Conservation (phyloP, 2,797 vertebrate species). For the Sebastes oblongus region DNA sequence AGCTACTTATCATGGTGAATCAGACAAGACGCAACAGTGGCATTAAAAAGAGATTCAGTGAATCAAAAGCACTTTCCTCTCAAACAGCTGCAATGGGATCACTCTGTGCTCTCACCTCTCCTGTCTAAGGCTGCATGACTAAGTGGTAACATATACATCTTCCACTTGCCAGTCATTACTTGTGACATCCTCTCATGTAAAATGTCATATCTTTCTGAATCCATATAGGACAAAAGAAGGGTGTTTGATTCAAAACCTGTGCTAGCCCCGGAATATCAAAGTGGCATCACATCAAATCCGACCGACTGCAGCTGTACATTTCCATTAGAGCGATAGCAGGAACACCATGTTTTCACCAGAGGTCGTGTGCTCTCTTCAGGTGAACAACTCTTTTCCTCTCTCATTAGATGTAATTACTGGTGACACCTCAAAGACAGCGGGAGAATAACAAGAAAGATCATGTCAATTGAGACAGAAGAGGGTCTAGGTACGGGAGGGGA, state of each 20-base stretch:
- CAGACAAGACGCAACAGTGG: neutral
- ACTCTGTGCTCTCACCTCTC: slow-evolving; percentile 6
- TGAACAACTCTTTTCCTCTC: slow-evolving; percentile 62
- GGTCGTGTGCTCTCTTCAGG: slow-evolving; percentile 63
- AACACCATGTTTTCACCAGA: slow-evolving; percentile 49
- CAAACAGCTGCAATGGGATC: slow-evolving; percentile 17
- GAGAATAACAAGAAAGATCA: slow-evolving; percentile 43
- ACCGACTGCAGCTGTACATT: slow-evolving; percentile 42
- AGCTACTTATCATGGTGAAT: slow-evolving; percentile 26
- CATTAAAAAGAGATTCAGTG: slow-evolving; percentile 24
- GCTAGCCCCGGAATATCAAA: slow-evolving; percentile 33
- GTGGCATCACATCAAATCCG: slow-evolving; percentile 18
- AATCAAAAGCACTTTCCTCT: slow-evolving; percentile 31
- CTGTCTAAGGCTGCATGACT: neutral
- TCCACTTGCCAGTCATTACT: slow-evolving; percentile 27
- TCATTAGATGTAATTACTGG: slow-evolving; percentile 70
- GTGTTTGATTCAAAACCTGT: slow-evolving; percentile 7
- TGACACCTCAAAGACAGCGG: slow-evolving; percentile 65
- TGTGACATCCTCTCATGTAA: slow-evolving; percentile 24
- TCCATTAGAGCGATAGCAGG: slow-evolving; percentile 37
- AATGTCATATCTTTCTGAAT: slow-evolving; percentile 12
- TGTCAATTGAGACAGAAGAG: slow-evolving; percentile 36
- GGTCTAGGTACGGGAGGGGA: neutral
- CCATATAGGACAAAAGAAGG: slow-evolving; percentile 13
- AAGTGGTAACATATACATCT: slow-evolving; percentile 5